Evolutionary conservation across 2,888 invertebrate species (phyloP), one percentile per base, ranked within the genome.

Genomic region (Cheiracanthium punctorium): DNA sequence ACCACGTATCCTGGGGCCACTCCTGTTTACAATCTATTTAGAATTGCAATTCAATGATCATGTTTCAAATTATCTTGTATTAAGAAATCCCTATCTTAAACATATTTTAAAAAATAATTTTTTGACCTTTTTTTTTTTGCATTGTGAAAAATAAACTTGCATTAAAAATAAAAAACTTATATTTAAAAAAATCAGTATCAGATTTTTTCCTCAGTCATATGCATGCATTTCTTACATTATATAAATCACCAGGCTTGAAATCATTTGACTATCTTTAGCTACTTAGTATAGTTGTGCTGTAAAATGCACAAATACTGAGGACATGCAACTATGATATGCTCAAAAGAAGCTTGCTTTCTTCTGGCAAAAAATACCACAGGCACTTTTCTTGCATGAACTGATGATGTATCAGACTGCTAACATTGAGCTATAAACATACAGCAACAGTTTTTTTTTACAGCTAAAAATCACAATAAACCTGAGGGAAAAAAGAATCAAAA

Each of bases 301-400:
- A 24, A 5, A 24, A 58, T 24, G 58, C 58, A 58, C 58, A 58
- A 24, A 58, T 24, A 58, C 8, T 58, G 58, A 58, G 14, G 24
- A 58, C 58, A 58, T 58, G 58, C 58, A 58, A 24, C 24, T 58
- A 58, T 20, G 24, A 12, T 58, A 24, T 58, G 58, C 58, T 58
- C 58, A 58, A 24, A 48, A 58, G 58, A 58, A 58, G 58, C 58
- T 24, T 58, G 58, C 58, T 58, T 20, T 58, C 58, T 58, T 58
- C 58, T 58, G 58, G 20, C 24, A 58, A 58, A 58, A 48, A 58
- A 58, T 58, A 69, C 37, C 69, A 32, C 69, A 69, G 69, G 69
- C 69, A 69, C 69, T 69, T 69, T 69, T 33, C 20, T 37, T 20
- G 33, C 69, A 69, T 69, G 69, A 33, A 69, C 37, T 69, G 32